These are phyloP conservation scores for Solen grandis DNA, from an alignment of 1,140 invertebrate species.

Conservation along the genomic window DNA sequence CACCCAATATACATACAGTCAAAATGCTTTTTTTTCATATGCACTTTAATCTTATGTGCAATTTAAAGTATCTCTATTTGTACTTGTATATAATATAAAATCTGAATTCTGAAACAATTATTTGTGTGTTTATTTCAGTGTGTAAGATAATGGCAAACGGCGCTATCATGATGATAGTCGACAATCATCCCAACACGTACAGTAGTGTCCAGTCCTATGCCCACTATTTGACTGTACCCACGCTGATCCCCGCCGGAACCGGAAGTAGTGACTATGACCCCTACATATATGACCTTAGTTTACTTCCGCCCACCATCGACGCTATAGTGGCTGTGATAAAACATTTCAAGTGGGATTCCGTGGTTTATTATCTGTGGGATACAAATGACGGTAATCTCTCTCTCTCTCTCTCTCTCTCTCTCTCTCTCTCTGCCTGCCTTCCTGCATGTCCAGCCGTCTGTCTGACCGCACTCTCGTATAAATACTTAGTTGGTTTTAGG, in stretches of 20 bases:
- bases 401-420: no score
- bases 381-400: conserved; percentile 55
- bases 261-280: conserved; percentile 35
- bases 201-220: conserved; percentile 53
- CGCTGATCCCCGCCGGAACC: conserved; percentile 36
- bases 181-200: conserved; percentile 41
- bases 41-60: no score
- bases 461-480: no score
- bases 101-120: no score
- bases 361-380: conserved; percentile 51
- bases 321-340: conserved; percentile 34
- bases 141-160: conserved; percentile 31
- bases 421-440: no score
- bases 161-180: conserved; percentile 38
- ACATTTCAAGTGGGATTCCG: conserved; percentile 33
- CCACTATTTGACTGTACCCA: conserved; percentile 44
- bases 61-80: no score
- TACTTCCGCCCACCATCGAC: conserved; percentile 49
- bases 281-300: conserved; percentile 50
- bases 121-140: no score
- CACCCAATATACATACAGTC: no score
- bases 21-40: no score
- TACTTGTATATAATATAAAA: no score
- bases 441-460: no score
- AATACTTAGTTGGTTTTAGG: no score